phyloP scores from a whole-genome alignment of 1,140 invertebrate species.

The Anthonomus grandis region DNA sequence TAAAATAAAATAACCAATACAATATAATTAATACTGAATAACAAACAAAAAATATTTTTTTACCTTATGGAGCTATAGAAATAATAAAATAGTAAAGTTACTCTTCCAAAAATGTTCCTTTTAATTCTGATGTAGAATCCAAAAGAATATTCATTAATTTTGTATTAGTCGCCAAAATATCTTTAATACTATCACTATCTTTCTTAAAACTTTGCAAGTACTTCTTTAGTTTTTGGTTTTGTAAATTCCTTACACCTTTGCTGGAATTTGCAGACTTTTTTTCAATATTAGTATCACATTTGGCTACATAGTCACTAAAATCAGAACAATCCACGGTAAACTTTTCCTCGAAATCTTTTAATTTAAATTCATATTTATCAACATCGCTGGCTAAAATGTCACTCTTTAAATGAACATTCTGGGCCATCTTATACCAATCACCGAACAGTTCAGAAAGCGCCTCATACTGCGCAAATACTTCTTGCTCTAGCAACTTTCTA shows the following conservation, averaged over 20 bases:
- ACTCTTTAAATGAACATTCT: slow-evolving; percentile 71
- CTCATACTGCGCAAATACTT: slow-evolving; percentile 63
- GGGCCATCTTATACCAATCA: slow-evolving; percentile 83
- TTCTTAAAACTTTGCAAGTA: slow-evolving; percentile 28
- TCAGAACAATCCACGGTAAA: slow-evolving; percentile 38
- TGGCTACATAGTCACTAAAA: slow-evolving; percentile 27
- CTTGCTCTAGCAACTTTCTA: slow-evolving; percentile 61
- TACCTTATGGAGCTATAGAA: too few relatives aligned
- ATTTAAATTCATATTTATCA: slow-evolving; percentile 41
- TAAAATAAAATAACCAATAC: too few relatives aligned
- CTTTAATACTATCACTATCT: slow-evolving; percentile 28
- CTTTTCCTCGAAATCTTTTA: slow-evolving; percentile 39
- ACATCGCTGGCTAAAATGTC: slow-evolving; percentile 74
- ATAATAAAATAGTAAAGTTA: too few relatives aligned
- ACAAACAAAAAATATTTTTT: too few relatives aligned
- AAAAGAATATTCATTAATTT: slow-evolving; percentile 28
- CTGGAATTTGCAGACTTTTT: slow-evolving; percentile 12
- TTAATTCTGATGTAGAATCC: slow-evolving; percentile 26
- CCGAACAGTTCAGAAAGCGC: slow-evolving; percentile 69
- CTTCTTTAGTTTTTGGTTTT: slow-evolving; percentile 31
- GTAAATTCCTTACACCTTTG: slow-evolving; percentile 23
- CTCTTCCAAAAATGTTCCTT: slow-evolving; percentile 2
- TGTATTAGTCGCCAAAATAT: slow-evolving; percentile 28
- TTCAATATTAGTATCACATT: slow-evolving; percentile 16
- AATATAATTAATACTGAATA: too few relatives aligned